A percentile compares a stretch with the other conserved stretches of the same genome.
Conservation (phyloP, 2,113 vertebrate genomes). For the Entomyzon cyanotis region DNA sequence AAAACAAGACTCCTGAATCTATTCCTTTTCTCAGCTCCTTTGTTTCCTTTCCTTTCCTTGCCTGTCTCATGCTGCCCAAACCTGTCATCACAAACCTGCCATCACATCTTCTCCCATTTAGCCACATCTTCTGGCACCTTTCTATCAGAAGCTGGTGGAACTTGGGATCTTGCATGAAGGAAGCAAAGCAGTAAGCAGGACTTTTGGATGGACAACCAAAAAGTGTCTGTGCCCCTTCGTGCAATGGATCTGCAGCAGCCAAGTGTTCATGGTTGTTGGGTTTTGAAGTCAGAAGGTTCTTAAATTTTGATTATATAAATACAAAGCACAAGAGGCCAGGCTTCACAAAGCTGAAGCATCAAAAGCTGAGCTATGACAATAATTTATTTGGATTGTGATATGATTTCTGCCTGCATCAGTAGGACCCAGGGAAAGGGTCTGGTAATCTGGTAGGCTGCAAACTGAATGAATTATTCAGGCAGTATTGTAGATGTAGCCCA, state of each 20-base stretch:
- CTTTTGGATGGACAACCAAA: neutral
- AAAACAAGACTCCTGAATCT: neutral
- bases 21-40: neutral
- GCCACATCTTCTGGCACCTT: neutral
- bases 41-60: neutral
- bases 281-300: neutral
- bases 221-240: neutral
- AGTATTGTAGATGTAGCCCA: neutral
- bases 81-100: neutral
- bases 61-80: neutral
- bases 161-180: no score
- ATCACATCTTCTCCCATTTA: neutral
- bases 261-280: neutral
- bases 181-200: neutral
- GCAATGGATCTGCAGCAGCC: neutral
- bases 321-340: neutral
- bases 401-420: neutral
- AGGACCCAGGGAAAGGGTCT: neutral
- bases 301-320: neutral
- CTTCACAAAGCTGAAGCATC: neutral
- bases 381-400: neutral
- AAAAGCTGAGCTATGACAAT: neutral
- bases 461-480: neutral
- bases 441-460: neutral
- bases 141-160: neutral